A percentile compares a stretch with the other conserved stretches of the same genome.
These are phyloP conservation scores for Strix aluco DNA, from an alignment of 2,113 vertebrate species.

Conservation along the genomic window DNA sequence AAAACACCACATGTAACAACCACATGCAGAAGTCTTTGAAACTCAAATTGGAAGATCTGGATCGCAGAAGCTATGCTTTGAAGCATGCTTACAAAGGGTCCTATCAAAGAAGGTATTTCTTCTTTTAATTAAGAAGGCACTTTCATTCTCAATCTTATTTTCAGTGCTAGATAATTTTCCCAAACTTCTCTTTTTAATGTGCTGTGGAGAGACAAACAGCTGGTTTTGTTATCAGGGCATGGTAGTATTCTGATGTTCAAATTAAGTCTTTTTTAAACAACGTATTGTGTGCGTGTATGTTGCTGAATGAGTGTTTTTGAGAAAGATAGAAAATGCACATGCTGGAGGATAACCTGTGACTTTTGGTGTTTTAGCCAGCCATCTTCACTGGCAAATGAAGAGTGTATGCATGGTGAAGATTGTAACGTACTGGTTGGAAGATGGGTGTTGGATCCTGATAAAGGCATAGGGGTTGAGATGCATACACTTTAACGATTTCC, in stretches of 20 bases:
- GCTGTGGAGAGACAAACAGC: neutral
- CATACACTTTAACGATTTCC: neutral
- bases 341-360: neutral
- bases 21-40: conserved; percentile 62
- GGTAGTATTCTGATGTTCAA: neutral
- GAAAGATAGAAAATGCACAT: neutral
- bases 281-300: neutral
- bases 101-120: conserved; percentile 62
- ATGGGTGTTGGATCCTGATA: neutral
- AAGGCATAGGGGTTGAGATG: neutral
- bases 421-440: neutral
- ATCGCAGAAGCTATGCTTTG: conserved; percentile 59
- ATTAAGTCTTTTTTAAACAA: neutral
- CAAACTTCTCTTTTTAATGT: neutral
- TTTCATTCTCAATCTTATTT: conserved; percentile 29
- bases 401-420: neutral
- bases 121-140: conserved; percentile 51
- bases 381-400: neutral
- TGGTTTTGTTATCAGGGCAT: neutral
- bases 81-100: conserved; percentile 53
- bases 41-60: conserved; percentile 61
- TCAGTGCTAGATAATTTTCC: conserved; percentile 26
- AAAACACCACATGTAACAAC: conserved; percentile 32
- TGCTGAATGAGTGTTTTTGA: neutral
- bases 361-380: rapidly evolving